Base-by-base conservation (phyloP, 2,888 invertebrate species). In the Caenorhabditis sp. region DNA sequence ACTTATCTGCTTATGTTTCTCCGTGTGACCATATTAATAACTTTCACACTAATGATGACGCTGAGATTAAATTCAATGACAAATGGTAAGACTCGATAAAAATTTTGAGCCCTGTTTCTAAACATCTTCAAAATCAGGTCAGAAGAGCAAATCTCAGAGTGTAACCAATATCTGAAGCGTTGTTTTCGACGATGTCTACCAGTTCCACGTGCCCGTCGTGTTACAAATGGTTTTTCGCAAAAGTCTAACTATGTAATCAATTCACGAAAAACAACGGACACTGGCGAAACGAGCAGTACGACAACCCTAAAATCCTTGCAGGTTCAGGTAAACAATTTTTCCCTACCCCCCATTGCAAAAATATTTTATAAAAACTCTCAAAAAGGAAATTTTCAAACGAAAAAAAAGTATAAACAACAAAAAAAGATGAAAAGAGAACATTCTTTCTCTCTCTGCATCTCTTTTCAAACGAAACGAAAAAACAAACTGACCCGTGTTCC, bases 401-500 rank as follows among this genome's bases (percentile, higher is more conserved):
- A 26, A 26, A 23, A 55, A 55, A 24, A 55, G 6, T 55, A 26
- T 27, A 59, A 65, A 60, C 50, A 55, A 51, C 10, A 50, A n/a
- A 59, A 53, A 58, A 21, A 55, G 24, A 24, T 54, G 66, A 55
- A 37, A 58, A 53, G 36, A 26, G 26, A 43, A 59, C 55, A 27
- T 59, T 55, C 36, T 62, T 63, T 70, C 62, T 23, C 27, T 23
- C 54, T 43, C 43, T 43, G 14, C 6, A 43, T 17, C 43, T 17
- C 12, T n/a, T 31, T 31, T 31, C 10, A 4, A 31, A 31, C 4
- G 10, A 31, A 31, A 10, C 10, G 31, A 10, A 23, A 23, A 57
- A 57, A 58, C 2, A 53, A 72, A 73, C 73, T 68, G 64, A 72
- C 72, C 68, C 72, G 72, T 68, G 67, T 67, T 72, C 71, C 60